Evolutionary conservation across 2,888 invertebrate genomes (phyloP), one percentile per base, ranked within the genome.

Genomic region (Papilio demoleus): DNA sequence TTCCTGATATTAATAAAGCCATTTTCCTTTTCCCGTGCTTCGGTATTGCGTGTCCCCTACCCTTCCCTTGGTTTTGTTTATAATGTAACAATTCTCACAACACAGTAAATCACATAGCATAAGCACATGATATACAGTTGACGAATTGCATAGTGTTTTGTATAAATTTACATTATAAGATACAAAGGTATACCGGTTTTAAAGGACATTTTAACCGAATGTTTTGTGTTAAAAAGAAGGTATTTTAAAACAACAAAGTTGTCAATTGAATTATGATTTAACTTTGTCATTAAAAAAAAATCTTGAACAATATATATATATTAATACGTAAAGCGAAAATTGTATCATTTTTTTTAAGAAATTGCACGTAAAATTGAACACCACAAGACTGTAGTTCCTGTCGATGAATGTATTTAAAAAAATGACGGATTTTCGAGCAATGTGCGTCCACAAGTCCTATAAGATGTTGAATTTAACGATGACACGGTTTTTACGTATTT

Each of bases 31-130:
- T 17, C 50, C 22, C 22, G 31, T 22, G 60, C 45, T 38, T 67
- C 31, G 42, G 17, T 40, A 38, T 61, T 8, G 17, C 17, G 24
- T 61, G 22, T 14, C 22, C 62, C 31, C 38, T 59, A 12, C n/a
- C 63, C 27, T 53, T 22, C 19, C 50, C 36, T 27, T 61, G 60
- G 47, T 63, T 62, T 58, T 64, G n/a, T 66, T 56, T 56, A 31
- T 34, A 42, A 56, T 68, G 19, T 68, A 63, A 64, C 47, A 47
- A 38, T 50, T 61, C 58, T 64, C 63, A 58, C 63, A 8, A 58
- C 19, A 22, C 68, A 47, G 19, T 40, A 40, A 24, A 62, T 58
- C 45, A 58, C 59, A 6, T 1, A 2, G 36, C 45, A 53, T 17
- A 50, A 50, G 67, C 67, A 67, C 67, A 42, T 42, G 27, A 62